Evolutionary conservation across 1,140 invertebrate genomes (phyloP), one percentile per base, ranked within the genome.

Genomic region (Cataglyphis hispanica): DNA sequence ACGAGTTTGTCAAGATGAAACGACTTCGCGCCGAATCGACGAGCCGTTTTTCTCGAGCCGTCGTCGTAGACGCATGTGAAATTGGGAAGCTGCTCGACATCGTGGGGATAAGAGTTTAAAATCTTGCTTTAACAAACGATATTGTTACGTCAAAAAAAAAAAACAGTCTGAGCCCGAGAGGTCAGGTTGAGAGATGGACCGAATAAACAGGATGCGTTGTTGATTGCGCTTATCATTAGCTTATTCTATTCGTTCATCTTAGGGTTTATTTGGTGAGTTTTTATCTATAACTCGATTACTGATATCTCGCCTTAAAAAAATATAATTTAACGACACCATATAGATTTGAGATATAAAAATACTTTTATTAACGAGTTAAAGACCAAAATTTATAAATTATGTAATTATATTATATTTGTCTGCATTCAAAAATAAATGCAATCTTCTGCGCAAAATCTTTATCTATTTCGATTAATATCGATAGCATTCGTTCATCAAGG

Each of bases 1-100:
- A 89, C 88, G 88, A 89, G 87, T 89, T 89, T 66, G 88, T 89
- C 88, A 89, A 77, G 77, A 89, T 78, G 88, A 84, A 89, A 89
- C 87, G 88, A 86, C 87, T 88, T 70, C 46, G 64, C 84, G 56
- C 75, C 63, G 85, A 64, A 77, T 86, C 56, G 87, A 67, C 46
- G 46, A 86, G 69, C 60, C 87, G 34, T 86, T 76, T n/a, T 80
- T 8, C 16, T 80, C 63, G 63, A 70, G 69, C n/a, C 31, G 16
- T 46, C 40, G 43, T 22, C 61, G 34, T 43, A 50, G 69, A 46
- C 19, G 56, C 37, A 43, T 43, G 60, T 13, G 43, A 27, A 78
- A 78, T 72, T 56, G n/a, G 25, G 13, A 50, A 63, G n/a, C 34
- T 43, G 46, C 3, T 27, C 22, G 27, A 43, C 11, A 43, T 19